phyloP scores from a whole-genome alignment of 1,140 invertebrate genomes.

The Diabrotica undecimpunctata region DNA sequence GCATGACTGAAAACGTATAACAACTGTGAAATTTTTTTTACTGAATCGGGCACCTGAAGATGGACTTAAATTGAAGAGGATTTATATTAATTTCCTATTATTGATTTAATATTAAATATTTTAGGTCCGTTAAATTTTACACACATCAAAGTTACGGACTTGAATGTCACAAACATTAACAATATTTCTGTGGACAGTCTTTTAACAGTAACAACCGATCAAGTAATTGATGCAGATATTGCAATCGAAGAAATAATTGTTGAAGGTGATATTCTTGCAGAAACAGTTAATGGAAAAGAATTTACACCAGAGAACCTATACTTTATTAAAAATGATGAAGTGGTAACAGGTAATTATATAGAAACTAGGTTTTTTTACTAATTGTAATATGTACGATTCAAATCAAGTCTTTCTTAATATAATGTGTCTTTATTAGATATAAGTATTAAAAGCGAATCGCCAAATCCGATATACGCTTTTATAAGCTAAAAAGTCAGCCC shows the following conservation, averaged over 20 bases:
- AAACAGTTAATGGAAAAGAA: slow-evolving; percentile 27
- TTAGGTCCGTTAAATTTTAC: slow-evolving; percentile 17
- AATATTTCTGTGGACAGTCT: slow-evolving; percentile 27
- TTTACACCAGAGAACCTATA: slow-evolving; percentile 11
- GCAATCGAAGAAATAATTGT: slow-evolving; percentile 31
- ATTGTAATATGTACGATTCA: background rate
- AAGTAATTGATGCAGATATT: slow-evolving; percentile 32
- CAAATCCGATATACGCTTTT: too few species aligned
- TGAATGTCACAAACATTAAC: slow-evolving; percentile 7
- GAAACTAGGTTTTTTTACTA: background rate
- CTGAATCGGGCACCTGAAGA: too few species aligned
- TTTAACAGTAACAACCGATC: slow-evolving; percentile 36
- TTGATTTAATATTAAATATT: background rate
- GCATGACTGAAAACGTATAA: too few species aligned
- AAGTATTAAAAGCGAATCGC: too few species aligned
- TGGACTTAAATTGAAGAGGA: too few species aligned
- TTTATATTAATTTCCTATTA: too few species aligned
- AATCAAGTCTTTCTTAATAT: background rate
- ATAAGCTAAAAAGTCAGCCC: too few species aligned
- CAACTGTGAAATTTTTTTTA: too few species aligned
- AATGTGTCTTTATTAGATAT: background rate
- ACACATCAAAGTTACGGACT: background rate
- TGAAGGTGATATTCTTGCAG: slow-evolving; percentile 19
- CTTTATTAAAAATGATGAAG: slow-evolving; percentile 21
- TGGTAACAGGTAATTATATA: slow-evolving; percentile 14